Percentiles rank a stretch among this genome's conserved stretches.
These are phyloP conservation scores for Drosophila infuscata DNA, from an alignment of 2,888 invertebrate species.

Conservation along the genomic window DNA sequence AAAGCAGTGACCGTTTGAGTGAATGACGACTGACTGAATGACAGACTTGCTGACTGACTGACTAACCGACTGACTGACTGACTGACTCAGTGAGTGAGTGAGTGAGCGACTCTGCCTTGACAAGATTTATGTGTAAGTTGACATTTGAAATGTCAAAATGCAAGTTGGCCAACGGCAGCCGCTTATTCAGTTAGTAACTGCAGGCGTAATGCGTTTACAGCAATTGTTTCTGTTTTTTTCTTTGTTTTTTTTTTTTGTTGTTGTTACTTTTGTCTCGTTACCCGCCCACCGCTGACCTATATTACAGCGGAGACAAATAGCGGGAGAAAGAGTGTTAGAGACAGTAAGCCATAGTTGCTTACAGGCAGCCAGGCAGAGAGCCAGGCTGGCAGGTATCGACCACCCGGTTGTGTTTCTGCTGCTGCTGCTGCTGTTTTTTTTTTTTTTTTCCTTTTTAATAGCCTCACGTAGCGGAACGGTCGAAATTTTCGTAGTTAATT, in stretches of 20 bases:
- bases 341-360: slow-evolving; percentile 13
- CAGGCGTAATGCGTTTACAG: slow-evolving; percentile 47
- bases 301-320: slow-evolving; percentile 32
- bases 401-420: slow-evolving; percentile 54
- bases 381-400: slow-evolving; percentile 39
- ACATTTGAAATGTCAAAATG: slow-evolving; percentile 77
- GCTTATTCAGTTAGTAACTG: slow-evolving; percentile 29
- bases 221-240: slow-evolving; percentile 6
- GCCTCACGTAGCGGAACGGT: slow-evolving; percentile 60
- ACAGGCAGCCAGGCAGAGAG: not conserved
- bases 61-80: slow-evolving; percentile 11
- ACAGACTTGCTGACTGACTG: slow-evolving; percentile 18
- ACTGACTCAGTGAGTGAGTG: slow-evolving; percentile 38
- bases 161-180: slow-evolving; percentile 47
- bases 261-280: slow-evolving; percentile 59
- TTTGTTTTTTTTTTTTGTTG: slow-evolving; percentile 9
- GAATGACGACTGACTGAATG: slow-evolving; percentile 39
- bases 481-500: slow-evolving; percentile 77
- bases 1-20: slow-evolving; percentile 56
- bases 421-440: slow-evolving; percentile 1
- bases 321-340: slow-evolving; percentile 17
- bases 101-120: slow-evolving; percentile 43
- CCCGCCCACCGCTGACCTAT: slow-evolving; percentile 71
- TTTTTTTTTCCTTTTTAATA: slow-evolving; percentile 43
- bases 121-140: slow-evolving; percentile 66